A percentile compares a stretch with the other conserved stretches of the same genome.
Conservation (phyloP, 2,888 invertebrate species). For the Tineola bisselliella region DNA sequence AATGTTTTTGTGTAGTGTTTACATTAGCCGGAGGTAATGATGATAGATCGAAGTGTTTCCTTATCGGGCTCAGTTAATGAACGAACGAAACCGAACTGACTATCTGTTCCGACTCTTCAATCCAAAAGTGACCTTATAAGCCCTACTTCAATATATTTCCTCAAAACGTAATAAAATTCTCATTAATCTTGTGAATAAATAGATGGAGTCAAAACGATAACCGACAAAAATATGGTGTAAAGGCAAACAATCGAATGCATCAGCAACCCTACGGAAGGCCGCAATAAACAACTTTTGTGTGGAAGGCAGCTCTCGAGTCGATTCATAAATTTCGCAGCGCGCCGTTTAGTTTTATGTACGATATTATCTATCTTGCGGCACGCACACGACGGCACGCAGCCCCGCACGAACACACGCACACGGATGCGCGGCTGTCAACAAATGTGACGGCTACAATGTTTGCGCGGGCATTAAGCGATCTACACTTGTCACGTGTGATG, state of each 20-base stretch:
- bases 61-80: not conserved
- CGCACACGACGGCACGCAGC: conserved; percentile 28
- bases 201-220: not conserved
- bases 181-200: not conserved
- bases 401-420: not conserved
- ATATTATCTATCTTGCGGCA: conserved; percentile 50
- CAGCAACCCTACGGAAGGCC: conserved; percentile 41
- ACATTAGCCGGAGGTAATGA: conserved; percentile 11
- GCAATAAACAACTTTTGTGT: conserved; percentile 64
- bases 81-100: not conserved
- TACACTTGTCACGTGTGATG: not conserved
- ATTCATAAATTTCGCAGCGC: conserved; percentile 62
- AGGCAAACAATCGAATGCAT: conserved; percentile 11
- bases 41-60: conserved; percentile 8
- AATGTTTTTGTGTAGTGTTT: conserved; percentile 13
- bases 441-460: conserved; percentile 5
- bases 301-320: conserved; percentile 57
- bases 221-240: conserved; percentile 38
- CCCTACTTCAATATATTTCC: not conserved
- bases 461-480: not conserved
- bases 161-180: not conserved
- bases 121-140: not conserved
- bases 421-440: not conserved
- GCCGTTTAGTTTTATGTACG: conserved; percentile 60
- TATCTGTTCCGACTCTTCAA: not conserved